phyloP scores from a whole-genome alignment of 1,140 invertebrate genomes.

The Euura lappo region DNA sequence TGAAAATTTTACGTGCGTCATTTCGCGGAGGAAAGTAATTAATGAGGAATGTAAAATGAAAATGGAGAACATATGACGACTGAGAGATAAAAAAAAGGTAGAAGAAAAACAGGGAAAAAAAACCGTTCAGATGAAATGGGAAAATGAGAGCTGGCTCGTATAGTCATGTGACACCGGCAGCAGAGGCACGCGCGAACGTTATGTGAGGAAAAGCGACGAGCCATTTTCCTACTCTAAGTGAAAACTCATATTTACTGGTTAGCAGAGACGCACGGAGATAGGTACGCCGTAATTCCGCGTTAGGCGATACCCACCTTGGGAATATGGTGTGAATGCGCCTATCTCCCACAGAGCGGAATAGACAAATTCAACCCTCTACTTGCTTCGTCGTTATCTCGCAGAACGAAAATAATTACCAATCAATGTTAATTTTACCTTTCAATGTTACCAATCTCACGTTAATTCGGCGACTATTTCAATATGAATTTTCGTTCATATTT shows the following conservation, averaged over 20 bases:
- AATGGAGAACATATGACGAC: constrained; percentile 7
- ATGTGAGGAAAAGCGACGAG: constrained; percentile 11
- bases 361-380: too few species aligned
- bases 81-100: background rate
- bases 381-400: too few species aligned
- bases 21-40: background rate
- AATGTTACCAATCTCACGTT: too few species aligned
- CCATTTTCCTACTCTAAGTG: constrained; percentile 26
- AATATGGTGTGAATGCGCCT: background rate
- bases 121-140: background rate
- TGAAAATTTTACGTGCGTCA: too few species aligned
- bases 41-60: constrained; percentile 1
- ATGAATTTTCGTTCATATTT: too few species aligned
- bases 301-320: constrained; percentile 25
- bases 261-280: constrained; percentile 38
- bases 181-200: background rate
- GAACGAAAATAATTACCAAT: too few species aligned
- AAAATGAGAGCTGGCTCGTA: background rate
- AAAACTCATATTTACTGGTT: constrained; percentile 46
- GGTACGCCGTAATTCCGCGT: constrained; percentile 37
- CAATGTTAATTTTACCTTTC: too few species aligned
- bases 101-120: background rate
- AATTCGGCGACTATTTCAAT: too few species aligned
- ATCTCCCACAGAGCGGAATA: background rate
- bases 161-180: background rate